Evolutionary conservation across 2,797 vertebrate species (phyloP), one percentile per base, ranked within the genome.

Genomic region (Orestias chungarensis): DNA sequence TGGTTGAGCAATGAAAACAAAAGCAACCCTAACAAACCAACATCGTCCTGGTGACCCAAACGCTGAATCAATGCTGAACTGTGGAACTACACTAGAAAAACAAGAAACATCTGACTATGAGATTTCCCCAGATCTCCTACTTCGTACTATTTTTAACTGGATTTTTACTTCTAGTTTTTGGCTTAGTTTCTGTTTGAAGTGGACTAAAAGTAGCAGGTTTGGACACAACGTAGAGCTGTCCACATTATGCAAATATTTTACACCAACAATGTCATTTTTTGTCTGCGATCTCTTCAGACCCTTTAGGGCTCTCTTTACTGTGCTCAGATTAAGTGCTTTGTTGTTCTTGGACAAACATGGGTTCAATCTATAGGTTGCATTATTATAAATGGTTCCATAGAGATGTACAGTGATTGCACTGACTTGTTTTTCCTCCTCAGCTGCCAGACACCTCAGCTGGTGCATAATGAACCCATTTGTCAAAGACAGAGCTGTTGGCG

Each of bases 401-500:
- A 78, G 72, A 50, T 50, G 66, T 68, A 70, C 69, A 74, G 86
- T 75, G 82, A 82, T 84, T 74, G 81, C 62, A 15, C 59, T 57
- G 52, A 75, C 71, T 12, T 72, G 38, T 67, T 59, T 68, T 17
- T 54, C 66, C 40, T 76, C 20, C 66, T 70, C 20, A 50, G 50
- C 57, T 47, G 76, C 75, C 17, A 46, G 67, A 68, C 62, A 71
- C 10, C 83, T 84, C 68, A 66, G 67, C 23, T 46, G n/a, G 54
- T 73, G 79, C 59, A 82, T 90, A 89, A 91, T 89, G 79, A 90
- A 83, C 68, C 74, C 73, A 89, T 93, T 91, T 84, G 83, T 91
- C 85, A 89, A 87, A 87, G 79, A 77, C 1, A 44, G 8, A 31
- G 74, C 75, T 62, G 5, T 62, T 61, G n/a, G 11, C 1, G 35